phyloP scores from a whole-genome alignment of 2,797 vertebrate genomes.

The Sebastes reedi region DNA sequence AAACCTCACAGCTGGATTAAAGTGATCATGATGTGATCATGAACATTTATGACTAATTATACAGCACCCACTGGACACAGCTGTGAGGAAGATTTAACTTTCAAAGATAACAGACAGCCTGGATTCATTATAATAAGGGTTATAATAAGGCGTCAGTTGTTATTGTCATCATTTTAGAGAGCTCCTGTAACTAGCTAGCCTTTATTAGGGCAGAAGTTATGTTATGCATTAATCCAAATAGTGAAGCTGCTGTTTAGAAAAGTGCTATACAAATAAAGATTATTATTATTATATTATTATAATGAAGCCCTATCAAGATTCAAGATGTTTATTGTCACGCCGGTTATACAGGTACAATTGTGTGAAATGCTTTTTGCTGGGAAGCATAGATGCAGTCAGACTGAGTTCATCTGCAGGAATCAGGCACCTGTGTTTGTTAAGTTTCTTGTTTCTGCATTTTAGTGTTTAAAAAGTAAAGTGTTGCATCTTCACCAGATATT shows the following conservation, averaged over 20 bases:
- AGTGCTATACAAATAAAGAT: no score
- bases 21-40: neutral
- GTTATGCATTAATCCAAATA: neutral
- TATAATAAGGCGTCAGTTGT: neutral
- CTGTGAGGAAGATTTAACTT: neutral
- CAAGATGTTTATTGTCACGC: no score
- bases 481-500: no score
- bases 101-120: neutral
- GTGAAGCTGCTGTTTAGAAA: neutral
- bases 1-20: neutral
- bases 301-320: no score
- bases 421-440: no score
- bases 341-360: no score
- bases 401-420: no score
- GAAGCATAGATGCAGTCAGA: no score
- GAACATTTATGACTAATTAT: slow-evolving; percentile 30
- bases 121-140: neutral
- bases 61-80: slow-evolving; percentile 22
- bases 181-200: neutral
- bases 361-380: no score
- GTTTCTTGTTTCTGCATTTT: no score
- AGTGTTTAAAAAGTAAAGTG: no score
- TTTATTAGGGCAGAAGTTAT: neutral
- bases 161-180: slow-evolving; percentile 2
- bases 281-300: no score